Evolutionary conservation across 2,888 invertebrate genomes (phyloP), one percentile per base, ranked within the genome.

Genomic region (Sepioteuthis lessoniana): DNA sequence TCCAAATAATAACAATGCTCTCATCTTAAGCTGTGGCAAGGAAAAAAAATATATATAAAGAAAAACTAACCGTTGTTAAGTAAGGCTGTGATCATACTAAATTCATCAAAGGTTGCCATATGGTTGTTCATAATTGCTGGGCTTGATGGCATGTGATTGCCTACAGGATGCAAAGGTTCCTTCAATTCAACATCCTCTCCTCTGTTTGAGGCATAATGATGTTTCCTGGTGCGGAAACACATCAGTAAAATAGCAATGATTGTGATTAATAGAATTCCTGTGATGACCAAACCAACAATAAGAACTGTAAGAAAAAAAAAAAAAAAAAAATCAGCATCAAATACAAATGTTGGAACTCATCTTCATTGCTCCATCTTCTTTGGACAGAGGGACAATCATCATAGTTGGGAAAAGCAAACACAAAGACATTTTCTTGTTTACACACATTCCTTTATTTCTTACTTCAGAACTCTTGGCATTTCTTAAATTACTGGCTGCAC

Each of bases 91-190:
- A 96, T 95, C 96, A 96, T 96, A 94, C 96, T 96, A 94, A 96
- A 96, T 94, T 96, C 96, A 95, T 96, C 96, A 91, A 96, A 95
- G 46, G 96, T 95, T 35, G 96, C 96, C 38, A 96, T 94, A 94
- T 96, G 96, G 93, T 95, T 96, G 76, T 94, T 93, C 38, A 93
- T 25, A 2, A 55, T 38, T 16, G 60, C 37, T n/a, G 94, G 95
- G 94, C 91, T 95, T 94, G 28, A 60, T 37, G 91, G 95, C 38
- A n/a, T 94, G 76, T 91, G n/a, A 38, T 94, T n/a, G 76, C 91
- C 90, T 28, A 91, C 90, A 93, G 94, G 93, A 93, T 94, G 92
- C 95, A 94, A 91, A 0, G 96, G 96, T 93, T 96, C 95, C 93
- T 96, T 96, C 94, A 96, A 94, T 94, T 96, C 96, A 93, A 95